Conservation (phyloP, 37 sponge, comb jelly and placozoan species). For the Aphrocallistes beatrix region DNA sequence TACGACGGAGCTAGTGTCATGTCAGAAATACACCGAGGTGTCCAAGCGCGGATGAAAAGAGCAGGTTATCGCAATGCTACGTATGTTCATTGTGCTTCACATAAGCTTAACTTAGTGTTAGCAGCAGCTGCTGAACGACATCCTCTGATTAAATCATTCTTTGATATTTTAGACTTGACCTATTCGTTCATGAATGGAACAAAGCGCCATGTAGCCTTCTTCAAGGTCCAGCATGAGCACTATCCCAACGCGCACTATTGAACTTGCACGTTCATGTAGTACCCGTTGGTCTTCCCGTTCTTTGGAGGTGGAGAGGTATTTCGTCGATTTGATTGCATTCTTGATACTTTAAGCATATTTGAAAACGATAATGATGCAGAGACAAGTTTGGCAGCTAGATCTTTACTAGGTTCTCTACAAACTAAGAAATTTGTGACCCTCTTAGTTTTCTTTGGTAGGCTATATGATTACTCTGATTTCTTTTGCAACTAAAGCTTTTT, state of each 20-base stretch:
- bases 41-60: constrained; percentile 6
- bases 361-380: constrained; percentile 10
- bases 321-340: not conserved
- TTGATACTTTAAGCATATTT: not conserved
- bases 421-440: constrained; percentile 14
- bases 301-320: not conserved
- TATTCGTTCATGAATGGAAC: not conserved
- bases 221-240: not conserved
- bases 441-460: constrained; percentile 2
- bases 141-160: not conserved
- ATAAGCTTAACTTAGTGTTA: not conserved
- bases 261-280: constrained; percentile 15
- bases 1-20: constrained; percentile 17
- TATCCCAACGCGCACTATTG: constrained; percentile 6
- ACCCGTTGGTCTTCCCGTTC: constrained; percentile 17
- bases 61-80: constrained; percentile 13
- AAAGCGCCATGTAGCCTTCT: constrained; percentile 2
- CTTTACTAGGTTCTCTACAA: constrained; percentile 4
- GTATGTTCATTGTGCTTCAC: not conserved
- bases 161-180: not conserved
- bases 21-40: not conserved
- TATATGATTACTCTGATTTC: constrained; percentile 10
- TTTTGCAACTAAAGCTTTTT: constrained; percentile 6
- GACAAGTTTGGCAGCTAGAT: not conserved
- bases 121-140: not conserved